phyloP scores from a whole-genome alignment of 1,140 invertebrate species.

The Gonatopus flavifemur region DNA sequence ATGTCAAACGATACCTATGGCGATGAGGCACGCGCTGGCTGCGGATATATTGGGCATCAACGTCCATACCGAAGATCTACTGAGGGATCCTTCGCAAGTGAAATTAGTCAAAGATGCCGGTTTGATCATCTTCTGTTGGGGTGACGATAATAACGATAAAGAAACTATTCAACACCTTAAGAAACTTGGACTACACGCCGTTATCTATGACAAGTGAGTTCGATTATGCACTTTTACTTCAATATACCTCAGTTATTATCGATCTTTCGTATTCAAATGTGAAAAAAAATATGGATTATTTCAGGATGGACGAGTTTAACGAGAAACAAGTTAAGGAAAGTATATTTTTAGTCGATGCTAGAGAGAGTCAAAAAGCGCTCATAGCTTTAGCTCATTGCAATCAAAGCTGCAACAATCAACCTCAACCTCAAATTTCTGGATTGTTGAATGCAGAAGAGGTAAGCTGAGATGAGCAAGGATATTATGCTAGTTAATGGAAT shows the following conservation, averaged over 20 bases:
- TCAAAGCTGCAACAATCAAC: conserved; percentile 30
- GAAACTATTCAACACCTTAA: conserved; percentile 85
- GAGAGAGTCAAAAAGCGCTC: conserved; percentile 71
- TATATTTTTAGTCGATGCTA: conserved; percentile 77
- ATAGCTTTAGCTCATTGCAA: conserved; percentile 58
- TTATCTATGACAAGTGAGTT: conserved; percentile 87
- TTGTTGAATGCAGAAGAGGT: conserved; percentile 26
- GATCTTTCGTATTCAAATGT: too few relatives aligned
- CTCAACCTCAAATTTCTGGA: conserved; percentile 30
- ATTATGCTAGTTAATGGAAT: background rate
- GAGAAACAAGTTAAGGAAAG: conserved; percentile 81
- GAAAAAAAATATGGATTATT: conserved; percentile 7
- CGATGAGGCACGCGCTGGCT: conserved; percentile 77
- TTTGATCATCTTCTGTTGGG: conserved; percentile 93
- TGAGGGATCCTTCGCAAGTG: conserved; percentile 79
- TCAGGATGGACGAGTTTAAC: conserved; percentile 74
- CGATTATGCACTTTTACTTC: too few relatives aligned
- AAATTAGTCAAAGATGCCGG: conserved; percentile 74
- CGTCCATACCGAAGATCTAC: conserved; percentile 87
- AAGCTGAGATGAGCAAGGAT: conserved; percentile 2
- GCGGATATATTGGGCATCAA: conserved; percentile 85
- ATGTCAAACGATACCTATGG: conserved; percentile 78
- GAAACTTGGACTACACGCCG: conserved; percentile 83
- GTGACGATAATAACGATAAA: conserved; percentile 90
- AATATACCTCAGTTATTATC: background rate